Conservation (phyloP, 2,888 invertebrate species). For the Pollenia labialis region DNA sequence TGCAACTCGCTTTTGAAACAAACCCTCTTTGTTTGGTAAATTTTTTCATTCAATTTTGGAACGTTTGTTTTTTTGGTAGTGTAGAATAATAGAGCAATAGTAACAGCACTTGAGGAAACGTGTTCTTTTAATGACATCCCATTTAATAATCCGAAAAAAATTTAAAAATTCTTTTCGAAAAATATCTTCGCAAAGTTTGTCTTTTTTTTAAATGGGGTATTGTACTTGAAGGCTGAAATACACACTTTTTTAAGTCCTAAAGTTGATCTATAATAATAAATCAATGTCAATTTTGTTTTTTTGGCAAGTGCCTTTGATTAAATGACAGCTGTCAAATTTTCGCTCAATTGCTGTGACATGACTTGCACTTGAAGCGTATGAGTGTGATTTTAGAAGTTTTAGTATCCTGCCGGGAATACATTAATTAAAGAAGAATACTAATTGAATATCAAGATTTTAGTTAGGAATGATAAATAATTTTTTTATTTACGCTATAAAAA, state of each 20-base stretch:
- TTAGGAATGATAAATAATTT: not conserved
- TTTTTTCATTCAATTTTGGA: not conserved
- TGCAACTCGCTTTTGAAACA: not conserved
- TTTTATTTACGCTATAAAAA: not conserved
- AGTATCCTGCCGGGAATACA: not conserved
- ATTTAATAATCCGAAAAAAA: not conserved
- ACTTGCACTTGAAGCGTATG: slow-evolving; percentile 9
- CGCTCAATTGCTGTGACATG: slow-evolving; percentile 10
- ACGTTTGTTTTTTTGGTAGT: slow-evolving; percentile 8
- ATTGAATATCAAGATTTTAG: not conserved
- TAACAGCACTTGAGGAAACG: not conserved
- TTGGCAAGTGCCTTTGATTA: slow-evolving; percentile 41
- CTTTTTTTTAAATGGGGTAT: not conserved
- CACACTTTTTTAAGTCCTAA: not conserved
- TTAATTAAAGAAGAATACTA: not conserved
- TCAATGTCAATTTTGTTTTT: slow-evolving; percentile 46
- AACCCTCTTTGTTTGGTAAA: slow-evolving; percentile 38
- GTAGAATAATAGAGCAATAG: not conserved
- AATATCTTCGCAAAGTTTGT: not conserved
- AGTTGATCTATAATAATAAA: slow-evolving; percentile 30
- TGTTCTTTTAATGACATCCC: not conserved
- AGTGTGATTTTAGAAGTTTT: not conserved
- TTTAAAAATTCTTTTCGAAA: not conserved
- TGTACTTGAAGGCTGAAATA: not conserved
- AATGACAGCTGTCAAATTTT: slow-evolving; percentile 52